phyloP scores from a whole-genome alignment of 2,797 vertebrate species.

The Phylloscopus collybita region DNA sequence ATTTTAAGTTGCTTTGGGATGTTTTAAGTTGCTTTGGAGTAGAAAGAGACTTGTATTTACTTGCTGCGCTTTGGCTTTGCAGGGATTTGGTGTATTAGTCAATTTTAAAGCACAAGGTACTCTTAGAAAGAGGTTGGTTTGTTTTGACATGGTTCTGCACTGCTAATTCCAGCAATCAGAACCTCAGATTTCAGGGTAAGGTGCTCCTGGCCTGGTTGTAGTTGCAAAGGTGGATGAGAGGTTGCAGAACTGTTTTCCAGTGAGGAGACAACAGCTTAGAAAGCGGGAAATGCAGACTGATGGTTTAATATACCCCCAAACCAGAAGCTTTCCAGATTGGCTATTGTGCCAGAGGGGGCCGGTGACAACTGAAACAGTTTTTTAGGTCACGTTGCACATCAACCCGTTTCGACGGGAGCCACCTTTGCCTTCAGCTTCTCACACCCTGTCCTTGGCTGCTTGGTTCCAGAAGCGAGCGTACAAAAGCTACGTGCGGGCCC shows the following conservation, averaged over 20 bases:
- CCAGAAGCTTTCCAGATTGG: neutral
- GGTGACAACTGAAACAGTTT: neutral
- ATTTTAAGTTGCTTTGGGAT: neutral
- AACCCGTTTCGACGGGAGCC: neutral
- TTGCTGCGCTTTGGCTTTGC: neutral
- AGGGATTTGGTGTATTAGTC: neutral
- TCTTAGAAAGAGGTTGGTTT: neutral
- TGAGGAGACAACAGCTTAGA: neutral
- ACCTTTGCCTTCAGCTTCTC: neutral
- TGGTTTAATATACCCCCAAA: neutral
- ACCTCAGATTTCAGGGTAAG: neutral
- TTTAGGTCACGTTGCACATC: neutral
- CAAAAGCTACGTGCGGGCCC: constrained; percentile 95
- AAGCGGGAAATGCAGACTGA: neutral
- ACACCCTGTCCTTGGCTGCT: neutral
- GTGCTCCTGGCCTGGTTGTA: neutral
- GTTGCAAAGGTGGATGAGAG: neutral
- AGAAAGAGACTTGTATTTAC: neutral
- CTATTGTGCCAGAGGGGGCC: neutral
- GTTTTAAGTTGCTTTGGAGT: neutral
- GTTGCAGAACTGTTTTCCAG: neutral
- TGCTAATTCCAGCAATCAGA: neutral
- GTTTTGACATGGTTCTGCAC: neutral
- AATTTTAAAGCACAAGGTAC: neutral
- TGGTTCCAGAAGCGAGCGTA: constrained; percentile 94